Percentiles rank a stretch among this genome's conserved stretches.
phyloP scores from a whole-genome alignment of 2,113 vertebrate genomes.

The Rynchops niger region DNA sequence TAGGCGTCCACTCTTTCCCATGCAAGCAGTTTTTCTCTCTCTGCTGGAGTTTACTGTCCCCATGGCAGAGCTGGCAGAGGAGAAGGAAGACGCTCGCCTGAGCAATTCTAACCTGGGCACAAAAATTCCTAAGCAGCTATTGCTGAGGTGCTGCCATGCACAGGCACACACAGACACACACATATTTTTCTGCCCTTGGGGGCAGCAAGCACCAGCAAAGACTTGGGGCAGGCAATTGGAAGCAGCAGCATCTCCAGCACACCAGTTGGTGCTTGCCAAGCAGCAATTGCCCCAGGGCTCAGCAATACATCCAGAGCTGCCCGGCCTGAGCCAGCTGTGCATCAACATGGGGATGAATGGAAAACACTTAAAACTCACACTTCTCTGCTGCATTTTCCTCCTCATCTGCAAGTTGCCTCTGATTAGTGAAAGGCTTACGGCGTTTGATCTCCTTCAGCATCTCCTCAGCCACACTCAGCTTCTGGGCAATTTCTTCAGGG shows the following conservation, averaged over 20 bases:
- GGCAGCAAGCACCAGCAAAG: background rate
- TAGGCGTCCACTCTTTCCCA: background rate
- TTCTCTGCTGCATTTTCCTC: conserved; percentile 82
- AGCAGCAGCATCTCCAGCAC: background rate
- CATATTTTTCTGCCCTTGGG: background rate
- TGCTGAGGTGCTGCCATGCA: background rate
- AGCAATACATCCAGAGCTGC: background rate
- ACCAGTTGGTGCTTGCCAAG: background rate
- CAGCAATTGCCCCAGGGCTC: too few relatives aligned
- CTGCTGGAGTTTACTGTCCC: background rate
- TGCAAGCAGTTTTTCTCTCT: background rate
- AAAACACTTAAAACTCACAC: conserved; percentile 71
- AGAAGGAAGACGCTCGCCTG: accelerated
- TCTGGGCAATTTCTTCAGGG: conserved; percentile 78
- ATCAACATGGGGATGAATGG: background rate
- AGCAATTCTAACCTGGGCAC: background rate
- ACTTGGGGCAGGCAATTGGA: background rate
- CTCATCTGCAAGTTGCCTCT: conserved; percentile 75
- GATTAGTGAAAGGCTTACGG: conserved; percentile 77
- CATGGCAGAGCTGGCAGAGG: background rate
- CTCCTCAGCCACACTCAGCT: conserved; percentile 70
- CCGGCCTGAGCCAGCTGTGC: background rate
- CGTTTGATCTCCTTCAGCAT: conserved; percentile 83
- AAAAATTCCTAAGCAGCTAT: background rate
- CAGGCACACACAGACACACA: too few relatives aligned